These are phyloP conservation scores for Enteromius afrohamiltoni DNA, from an alignment of 2,797 vertebrate species.

Conservation along the genomic window DNA sequence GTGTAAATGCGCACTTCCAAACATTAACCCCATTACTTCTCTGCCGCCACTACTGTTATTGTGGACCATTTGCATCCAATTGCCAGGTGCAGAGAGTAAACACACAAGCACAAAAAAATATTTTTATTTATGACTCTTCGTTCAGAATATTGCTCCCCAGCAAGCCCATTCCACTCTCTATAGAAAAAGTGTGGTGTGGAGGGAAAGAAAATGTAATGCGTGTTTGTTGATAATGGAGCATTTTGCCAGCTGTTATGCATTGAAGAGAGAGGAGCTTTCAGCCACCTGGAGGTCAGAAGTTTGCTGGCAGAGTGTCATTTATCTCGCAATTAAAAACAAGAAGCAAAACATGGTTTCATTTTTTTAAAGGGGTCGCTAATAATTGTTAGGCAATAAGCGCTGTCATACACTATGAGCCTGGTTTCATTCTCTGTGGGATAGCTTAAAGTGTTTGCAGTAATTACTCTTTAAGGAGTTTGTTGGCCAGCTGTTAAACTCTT, in stretches of 20 bases:
- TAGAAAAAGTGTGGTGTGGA: neutral
- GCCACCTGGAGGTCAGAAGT: slow-evolving; percentile 25
- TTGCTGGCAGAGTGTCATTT: slow-evolving; percentile 4
- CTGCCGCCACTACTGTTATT: neutral
- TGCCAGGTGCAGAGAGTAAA: neutral
- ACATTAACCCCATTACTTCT: neutral
- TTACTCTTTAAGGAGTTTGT: slow-evolving; percentile 29
- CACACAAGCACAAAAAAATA: neutral
- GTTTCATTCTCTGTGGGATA: slow-evolving; percentile 25
- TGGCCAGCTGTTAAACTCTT: slow-evolving; percentile 1
- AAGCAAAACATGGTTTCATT: slow-evolving; percentile 27
- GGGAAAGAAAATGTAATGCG: neutral
- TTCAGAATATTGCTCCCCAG: slow-evolving; percentile 6
- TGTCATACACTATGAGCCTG: slow-evolving; percentile 6
- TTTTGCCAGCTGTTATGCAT: slow-evolving; percentile 28
- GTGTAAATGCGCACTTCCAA: neutral
- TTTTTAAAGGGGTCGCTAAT: neutral
- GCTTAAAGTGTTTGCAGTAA: slow-evolving; percentile 21
- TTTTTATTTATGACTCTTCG: slow-evolving; percentile 16
- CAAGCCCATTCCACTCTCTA: slow-evolving; percentile 20
- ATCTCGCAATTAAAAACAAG: neutral
- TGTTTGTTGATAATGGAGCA: slow-evolving; percentile 24
- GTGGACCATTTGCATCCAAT: neutral
- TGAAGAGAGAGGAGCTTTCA: neutral
- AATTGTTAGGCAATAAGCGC: neutral